Evolutionary conservation across 1,140 invertebrate species (phyloP).

Genomic region (Drosophila nannoptera): DNA sequence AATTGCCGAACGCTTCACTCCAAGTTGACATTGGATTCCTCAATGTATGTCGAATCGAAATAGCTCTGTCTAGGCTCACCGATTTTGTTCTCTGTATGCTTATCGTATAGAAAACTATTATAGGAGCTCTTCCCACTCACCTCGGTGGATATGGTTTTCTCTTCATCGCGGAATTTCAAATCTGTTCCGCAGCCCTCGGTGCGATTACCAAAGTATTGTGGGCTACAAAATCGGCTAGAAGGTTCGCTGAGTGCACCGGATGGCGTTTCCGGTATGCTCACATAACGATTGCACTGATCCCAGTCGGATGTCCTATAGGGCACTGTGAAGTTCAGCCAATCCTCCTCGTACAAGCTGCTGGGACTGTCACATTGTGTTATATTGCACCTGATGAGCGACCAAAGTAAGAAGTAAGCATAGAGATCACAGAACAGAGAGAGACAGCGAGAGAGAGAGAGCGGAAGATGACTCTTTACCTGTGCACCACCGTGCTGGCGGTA

Average conservation of each 20-base stretch:
- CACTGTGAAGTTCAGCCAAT: conserved; percentile 81
- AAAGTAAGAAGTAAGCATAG: background rate
- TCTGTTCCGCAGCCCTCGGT: conserved; percentile 55
- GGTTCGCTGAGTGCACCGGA: conserved; percentile 13
- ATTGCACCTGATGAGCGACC: conserved; percentile 80
- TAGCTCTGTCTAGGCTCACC: too few relatives aligned
- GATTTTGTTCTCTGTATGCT: too few relatives aligned
- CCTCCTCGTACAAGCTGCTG: conserved; percentile 77
- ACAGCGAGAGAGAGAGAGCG: background rate
- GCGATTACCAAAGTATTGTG: conserved; percentile 73
- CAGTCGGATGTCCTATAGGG: conserved; percentile 79
- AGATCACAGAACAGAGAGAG: background rate
- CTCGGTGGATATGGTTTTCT: conserved; percentile 72
- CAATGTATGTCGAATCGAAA: too few relatives aligned
- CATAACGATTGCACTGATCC: conserved; percentile 80
- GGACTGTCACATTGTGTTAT: conserved; percentile 82
- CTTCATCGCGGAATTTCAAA: conserved; percentile 63
- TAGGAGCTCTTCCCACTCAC: conserved; percentile 24
- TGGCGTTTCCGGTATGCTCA: background rate
- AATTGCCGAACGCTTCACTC: too few relatives aligned
- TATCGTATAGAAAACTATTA: background rate
- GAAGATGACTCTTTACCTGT: conserved; percentile 79
- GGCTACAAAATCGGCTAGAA: conserved; percentile 38
- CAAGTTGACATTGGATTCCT: too few relatives aligned
- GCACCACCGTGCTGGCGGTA: conserved; percentile 81